A percentile compares a stretch with the other conserved stretches of the same genome.
These are phyloP conservation scores for Eubasilissa splendida DNA, from an alignment of 2,888 invertebrate species.

Conservation along the genomic window DNA sequence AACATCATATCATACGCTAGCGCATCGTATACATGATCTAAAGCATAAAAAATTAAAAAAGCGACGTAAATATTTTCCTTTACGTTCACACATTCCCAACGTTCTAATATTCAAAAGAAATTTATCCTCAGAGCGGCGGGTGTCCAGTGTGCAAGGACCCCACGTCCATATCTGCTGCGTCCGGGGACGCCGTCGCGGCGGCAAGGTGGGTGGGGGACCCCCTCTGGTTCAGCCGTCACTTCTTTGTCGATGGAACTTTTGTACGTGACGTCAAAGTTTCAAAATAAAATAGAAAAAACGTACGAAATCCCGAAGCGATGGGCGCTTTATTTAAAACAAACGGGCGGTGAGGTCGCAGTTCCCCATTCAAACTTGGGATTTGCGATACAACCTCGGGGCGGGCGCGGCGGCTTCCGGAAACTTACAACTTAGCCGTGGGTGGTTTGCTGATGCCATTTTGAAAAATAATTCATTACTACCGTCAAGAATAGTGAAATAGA, in stretches of 20 bases:
- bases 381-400: slow-evolving; percentile 17
- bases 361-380: slow-evolving; percentile 12
- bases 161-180: slow-evolving; percentile 6
- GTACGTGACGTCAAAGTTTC: slow-evolving; percentile 57
- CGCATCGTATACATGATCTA: no score
- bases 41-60: no score
- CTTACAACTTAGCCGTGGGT: not conserved
- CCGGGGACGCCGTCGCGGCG: slow-evolving; percentile 39
- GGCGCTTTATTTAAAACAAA: slow-evolving; percentile 46
- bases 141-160: slow-evolving; percentile 12
- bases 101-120: not conserved
- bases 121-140: not conserved
- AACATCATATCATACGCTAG: no score
- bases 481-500: no score
- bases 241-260: slow-evolving; percentile 56
- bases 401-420: not conserved
- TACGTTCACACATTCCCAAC: no score
- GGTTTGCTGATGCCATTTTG: slow-evolving; percentile 15
- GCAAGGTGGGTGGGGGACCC: slow-evolving; percentile 25
- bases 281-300: slow-evolving; percentile 48
- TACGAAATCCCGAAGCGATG: slow-evolving; percentile 35
- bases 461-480: not conserved
- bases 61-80: no score
- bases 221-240: slow-evolving; percentile 54
- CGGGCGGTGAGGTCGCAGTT: slow-evolving; percentile 22